phyloP scores from a whole-genome alignment of 2,113 vertebrate species.

The Mobula birostris region DNA sequence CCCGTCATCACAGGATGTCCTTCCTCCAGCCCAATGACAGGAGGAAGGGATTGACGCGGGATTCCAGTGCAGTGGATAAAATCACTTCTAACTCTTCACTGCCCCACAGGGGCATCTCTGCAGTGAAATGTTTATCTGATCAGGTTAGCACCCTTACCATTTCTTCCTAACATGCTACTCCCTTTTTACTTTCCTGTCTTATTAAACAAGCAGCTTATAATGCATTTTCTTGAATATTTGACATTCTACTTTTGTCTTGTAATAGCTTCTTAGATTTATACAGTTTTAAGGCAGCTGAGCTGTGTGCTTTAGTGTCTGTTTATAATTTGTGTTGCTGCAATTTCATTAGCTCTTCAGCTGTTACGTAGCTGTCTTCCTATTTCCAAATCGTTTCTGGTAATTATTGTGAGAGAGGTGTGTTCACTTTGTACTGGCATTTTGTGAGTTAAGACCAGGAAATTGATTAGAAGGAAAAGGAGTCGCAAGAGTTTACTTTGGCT shows the following conservation, averaged over 20 bases:
- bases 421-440: neutral
- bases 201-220: neutral
- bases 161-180: neutral
- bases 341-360: neutral
- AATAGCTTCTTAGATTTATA: neutral
- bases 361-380: neutral
- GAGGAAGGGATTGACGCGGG: conserved; percentile 46
- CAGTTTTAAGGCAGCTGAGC: neutral
- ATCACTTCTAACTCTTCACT: neutral
- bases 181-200: neutral
- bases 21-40: conserved; percentile 65
- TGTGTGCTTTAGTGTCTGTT: neutral
- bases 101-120: conserved; percentile 39
- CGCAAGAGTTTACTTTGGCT: conserved; percentile 7
- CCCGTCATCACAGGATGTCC: conserved; percentile 85
- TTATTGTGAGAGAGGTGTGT: neutral
- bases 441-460: conserved; percentile 18
- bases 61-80: neutral
- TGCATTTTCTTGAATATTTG: neutral
- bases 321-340: neutral
- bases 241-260: neutral
- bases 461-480: neutral
- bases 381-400: conserved; percentile 28
- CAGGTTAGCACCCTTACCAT: neutral
- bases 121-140: neutral